These are phyloP conservation scores for Drosophila equinoxialis DNA, from an alignment of 1,140 invertebrate genomes.

Conservation along the genomic window DNA sequence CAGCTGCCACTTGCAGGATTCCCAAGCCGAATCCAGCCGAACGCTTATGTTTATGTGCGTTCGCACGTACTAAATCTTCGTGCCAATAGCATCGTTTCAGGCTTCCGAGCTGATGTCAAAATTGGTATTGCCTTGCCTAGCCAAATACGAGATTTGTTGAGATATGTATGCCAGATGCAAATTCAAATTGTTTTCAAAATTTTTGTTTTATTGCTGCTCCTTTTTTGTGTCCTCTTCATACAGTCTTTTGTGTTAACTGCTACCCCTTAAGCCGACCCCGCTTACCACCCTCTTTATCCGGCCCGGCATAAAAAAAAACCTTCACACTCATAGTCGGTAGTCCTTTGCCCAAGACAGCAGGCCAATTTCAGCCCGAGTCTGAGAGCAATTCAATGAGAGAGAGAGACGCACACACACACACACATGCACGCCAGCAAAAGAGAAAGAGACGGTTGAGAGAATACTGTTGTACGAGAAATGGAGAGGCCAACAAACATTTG, in stretches of 20 bases:
- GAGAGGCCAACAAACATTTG: constrained; percentile 49
- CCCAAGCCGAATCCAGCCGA: constrained; percentile 15
- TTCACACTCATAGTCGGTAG: constrained; percentile 5
- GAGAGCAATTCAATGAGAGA: constrained; percentile 10
- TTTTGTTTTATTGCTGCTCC: not conserved
- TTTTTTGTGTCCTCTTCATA: not conserved
- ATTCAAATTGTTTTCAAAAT: constrained; percentile 2
- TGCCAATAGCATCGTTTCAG: not conserved
- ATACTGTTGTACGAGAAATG: constrained; percentile 3
- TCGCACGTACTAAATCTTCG: constrained; percentile 4
- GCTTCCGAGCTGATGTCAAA: not conserved
- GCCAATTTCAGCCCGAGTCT: not conserved
- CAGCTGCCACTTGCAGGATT: constrained; percentile 70
- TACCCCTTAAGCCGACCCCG: not conserved
- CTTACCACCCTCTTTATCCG: not conserved
- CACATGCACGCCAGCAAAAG: constrained; percentile 8
- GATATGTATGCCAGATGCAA: constrained; percentile 4
- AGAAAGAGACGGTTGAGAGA: constrained; percentile 16
- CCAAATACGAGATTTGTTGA: constrained; percentile 3
- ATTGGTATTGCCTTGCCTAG: not conserved
- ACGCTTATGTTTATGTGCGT: not conserved
- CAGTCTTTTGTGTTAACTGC: not conserved
- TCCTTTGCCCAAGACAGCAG: constrained; percentile 15
- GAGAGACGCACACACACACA: constrained; percentile 1
- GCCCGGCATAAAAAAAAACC: not conserved